Conservation (phyloP, 2,888 invertebrate genomes). For the Protophormia terraenovae region DNA sequence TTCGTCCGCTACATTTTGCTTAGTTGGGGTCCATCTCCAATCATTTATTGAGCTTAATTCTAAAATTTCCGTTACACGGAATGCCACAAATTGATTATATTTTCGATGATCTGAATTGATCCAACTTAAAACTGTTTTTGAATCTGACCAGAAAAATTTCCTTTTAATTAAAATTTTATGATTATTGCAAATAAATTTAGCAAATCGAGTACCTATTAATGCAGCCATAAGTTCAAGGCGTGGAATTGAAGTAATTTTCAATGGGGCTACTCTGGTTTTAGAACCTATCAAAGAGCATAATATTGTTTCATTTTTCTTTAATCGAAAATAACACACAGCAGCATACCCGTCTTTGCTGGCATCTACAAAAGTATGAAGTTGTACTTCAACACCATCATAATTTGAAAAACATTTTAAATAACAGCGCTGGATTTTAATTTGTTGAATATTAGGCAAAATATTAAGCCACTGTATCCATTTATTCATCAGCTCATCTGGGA, state of each 20-base stretch:
- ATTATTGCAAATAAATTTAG: slow-evolving; percentile 1
- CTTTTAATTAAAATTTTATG: neutral
- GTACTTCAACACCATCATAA: too few species aligned
- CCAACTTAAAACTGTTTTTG: slow-evolving; percentile 10
- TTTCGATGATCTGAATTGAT: too few species aligned
- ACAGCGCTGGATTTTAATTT: slow-evolving; percentile 16
- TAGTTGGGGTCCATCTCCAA: slow-evolving; percentile 39
- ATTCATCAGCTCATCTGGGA: neutral
- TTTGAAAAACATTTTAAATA: too few species aligned
- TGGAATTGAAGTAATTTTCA: slow-evolving; percentile 33
- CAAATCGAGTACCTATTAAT: slow-evolving; percentile 20
- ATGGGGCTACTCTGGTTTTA: slow-evolving; percentile 31
- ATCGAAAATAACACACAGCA: too few species aligned
- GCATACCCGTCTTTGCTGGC: too few species aligned
- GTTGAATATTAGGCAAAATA: neutral
- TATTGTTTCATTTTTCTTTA: neutral
- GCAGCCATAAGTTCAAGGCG: slow-evolving; percentile 35
- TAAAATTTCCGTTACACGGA: too few species aligned
- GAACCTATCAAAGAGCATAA: slow-evolving; percentile 26
- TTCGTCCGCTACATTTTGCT: slow-evolving; percentile 53
- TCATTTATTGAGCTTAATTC: neutral
- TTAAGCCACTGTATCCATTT: slow-evolving; percentile 39
- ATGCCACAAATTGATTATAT: too few species aligned
- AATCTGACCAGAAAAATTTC: neutral
- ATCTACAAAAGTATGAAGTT: too few species aligned